Percentiles rank a stretch among this genome's conserved stretches.
Evolutionary conservation across 1,140 invertebrate genomes (phyloP).

Genomic region (Heterodera schachtii): DNA sequence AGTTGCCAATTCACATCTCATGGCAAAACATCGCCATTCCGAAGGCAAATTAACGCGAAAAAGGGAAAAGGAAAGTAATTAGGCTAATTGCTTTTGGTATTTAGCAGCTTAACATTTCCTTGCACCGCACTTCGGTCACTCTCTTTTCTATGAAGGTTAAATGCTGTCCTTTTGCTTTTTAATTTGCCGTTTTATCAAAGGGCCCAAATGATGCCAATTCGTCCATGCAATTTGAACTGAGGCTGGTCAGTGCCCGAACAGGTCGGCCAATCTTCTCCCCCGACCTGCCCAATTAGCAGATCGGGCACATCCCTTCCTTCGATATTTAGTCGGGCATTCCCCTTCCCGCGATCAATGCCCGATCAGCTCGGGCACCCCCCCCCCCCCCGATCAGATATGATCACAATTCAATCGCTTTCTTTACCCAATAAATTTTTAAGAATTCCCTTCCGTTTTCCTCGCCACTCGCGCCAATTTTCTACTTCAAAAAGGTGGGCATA

Average conservation of each 20-base stretch:
- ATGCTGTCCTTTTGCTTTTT: not conserved
- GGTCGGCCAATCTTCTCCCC: slow-evolving; percentile 34
- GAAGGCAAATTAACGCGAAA: not conserved
- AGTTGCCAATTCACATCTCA: slow-evolving; percentile 59
- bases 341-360: no score
- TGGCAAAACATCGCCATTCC: slow-evolving; percentile 65
- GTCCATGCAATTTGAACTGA: slow-evolving; percentile 63
- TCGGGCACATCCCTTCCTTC: no score
- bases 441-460: slow-evolving; percentile 4
- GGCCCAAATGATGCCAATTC: slow-evolving; percentile 53
- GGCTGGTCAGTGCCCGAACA: slow-evolving; percentile 47
- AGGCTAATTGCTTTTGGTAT: not conserved
- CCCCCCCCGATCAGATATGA: no score
- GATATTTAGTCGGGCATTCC: no score
- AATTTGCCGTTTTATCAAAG: not conserved
- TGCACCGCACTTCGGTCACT: slow-evolving; percentile 61
- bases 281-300: no score
- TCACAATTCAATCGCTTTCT: no score
- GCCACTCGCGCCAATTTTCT: slow-evolving; percentile 61
- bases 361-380: no score
- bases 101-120: slow-evolving; percentile 61
- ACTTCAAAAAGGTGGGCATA: slow-evolving; percentile 53
- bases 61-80: not conserved
- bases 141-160: slow-evolving; percentile 58
- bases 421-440: not conserved